Evolutionary conservation across 1,140 invertebrate genomes (phyloP), one percentile per base, ranked within the genome.

Genomic region (Papilio machaon): DNA sequence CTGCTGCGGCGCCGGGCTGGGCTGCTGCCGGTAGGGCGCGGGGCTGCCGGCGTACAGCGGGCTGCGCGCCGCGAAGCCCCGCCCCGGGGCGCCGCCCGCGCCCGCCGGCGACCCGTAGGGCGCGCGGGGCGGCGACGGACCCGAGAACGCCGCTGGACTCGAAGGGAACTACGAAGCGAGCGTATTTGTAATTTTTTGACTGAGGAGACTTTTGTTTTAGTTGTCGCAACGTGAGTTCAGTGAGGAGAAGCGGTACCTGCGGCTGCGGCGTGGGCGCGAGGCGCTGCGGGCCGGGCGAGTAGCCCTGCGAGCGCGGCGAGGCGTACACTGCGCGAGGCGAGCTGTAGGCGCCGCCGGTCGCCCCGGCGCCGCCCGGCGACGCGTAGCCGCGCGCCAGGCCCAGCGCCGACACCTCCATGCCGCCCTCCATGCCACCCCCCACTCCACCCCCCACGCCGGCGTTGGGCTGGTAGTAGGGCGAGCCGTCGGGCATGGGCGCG

Each of bases 41-140:
- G 94, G 92, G 81, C 90, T 91, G 86, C 90, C 91, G 75, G 91
- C 91, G 87, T 93, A 95, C 82, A 95, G 91, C 79, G 93, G 93
- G 30, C 88, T 90, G 84, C 92, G 92, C 79, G 87, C 89, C 80
- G 88, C 85, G 90, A 92, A 85, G 80, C 82, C 80, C 84, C 80
- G 87, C 49, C 83, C 85, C 46, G n/a, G 81, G 82, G 74, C 81
- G 79, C 60, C 85, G 23, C 54, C 76, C 38, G 54, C 82, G 79
- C 74, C 74, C 73, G 74, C 80, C 80, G 84, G 90, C 70, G 88
- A 88, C 54, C 85, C 86, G 87, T 86, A 89, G 43, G 86, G 84
- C n/a, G 83, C 87, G 82, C 92, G 88, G 80, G 91, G 88, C 13
- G 92, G 91, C 13, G 88, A 90, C 76, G 89, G 86, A 73, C 87